These are phyloP conservation scores for Hemicordylus capensis DNA, from an alignment of 2,113 vertebrate species.

Conservation along the genomic window DNA sequence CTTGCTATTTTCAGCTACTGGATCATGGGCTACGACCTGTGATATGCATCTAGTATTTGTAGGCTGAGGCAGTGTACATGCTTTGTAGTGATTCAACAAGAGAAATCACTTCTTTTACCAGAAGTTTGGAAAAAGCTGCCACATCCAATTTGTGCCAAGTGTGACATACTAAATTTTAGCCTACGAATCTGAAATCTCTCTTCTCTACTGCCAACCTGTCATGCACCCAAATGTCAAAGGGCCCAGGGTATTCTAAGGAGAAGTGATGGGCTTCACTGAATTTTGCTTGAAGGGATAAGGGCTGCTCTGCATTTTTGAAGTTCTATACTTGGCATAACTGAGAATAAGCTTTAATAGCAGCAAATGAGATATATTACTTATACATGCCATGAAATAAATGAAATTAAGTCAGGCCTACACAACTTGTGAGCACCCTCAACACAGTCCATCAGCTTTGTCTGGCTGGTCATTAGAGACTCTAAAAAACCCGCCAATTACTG, in stretches of 20 bases:
- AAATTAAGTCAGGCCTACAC: no score
- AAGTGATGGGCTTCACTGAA: rapidly evolving
- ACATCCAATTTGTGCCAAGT: rapidly evolving
- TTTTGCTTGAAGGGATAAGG: neutral
- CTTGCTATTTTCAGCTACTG: rapidly evolving
- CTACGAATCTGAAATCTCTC: neutral
- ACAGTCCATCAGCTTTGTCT: no score
- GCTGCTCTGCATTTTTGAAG: neutral
- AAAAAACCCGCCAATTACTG: no score
- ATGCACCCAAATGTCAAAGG: neutral
- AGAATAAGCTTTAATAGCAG: neutral
- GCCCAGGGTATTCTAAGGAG: rapidly evolving
- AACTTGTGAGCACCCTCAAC: no score
- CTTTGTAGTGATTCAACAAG: rapidly evolving
- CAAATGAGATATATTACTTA: neutral
- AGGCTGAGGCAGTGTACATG: neutral
- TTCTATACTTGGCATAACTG: neutral
- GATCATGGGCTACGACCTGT: neutral
- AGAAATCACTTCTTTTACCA: neutral
- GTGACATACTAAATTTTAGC: neutral
- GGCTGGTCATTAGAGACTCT: no score
- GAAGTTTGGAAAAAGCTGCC: neutral
- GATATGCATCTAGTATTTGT: neutral
- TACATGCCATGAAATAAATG: no score
- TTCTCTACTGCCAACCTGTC: neutral